Evolutionary conservation across 1,140 invertebrate species (phyloP), one percentile per base, ranked within the genome.

Genomic region (Pseudomyrmex pallidus): DNA sequence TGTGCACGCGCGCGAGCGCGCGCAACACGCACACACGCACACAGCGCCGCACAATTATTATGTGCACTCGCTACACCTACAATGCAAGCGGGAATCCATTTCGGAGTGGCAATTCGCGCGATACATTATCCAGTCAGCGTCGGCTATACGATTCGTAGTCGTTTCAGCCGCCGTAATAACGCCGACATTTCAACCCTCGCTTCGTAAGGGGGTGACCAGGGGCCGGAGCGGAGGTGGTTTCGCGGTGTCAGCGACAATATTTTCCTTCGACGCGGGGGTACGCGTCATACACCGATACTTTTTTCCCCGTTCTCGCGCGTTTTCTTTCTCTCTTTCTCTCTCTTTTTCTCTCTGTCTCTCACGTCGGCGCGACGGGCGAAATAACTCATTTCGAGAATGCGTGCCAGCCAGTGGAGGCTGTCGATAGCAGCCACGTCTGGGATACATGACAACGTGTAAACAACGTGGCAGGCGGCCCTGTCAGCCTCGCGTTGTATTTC

Each of bases 301-400:
- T 87, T 73, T 66, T 64, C 70, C 44, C 25, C 2, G n/a, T 9
- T 10, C 68, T 61, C 35, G 5, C 35, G 35, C 35, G 35, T 22
- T 7, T 7, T 13, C 54, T 48, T 66, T 54, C 68, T 35, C 46
- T 48, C 54, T 82, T 48, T 82, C 61, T 25, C 35, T 74, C 59
- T 46, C 46, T 61, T 8, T 59, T 10, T 68, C 2, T 17, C 56
- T n/a, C 52, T 46, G 15, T 59, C 56, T 35, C 44, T 52, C 82
- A 54, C 82, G 70, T 57, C 73, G 82, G 57, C 72, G 82, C 57
- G 62, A 46, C 66, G 72, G 70, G 52, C 62, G 84, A 83, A 88
- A 90, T 90, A 90, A 90, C 77, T 90, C 89, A 90, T 90, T 90
- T 90, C 85, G 87, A 89, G 89, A 86, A 90, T 88, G 85, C 76